Conservation (phyloP, 2,797 vertebrate genomes). For the Scarus forsteni region DNA sequence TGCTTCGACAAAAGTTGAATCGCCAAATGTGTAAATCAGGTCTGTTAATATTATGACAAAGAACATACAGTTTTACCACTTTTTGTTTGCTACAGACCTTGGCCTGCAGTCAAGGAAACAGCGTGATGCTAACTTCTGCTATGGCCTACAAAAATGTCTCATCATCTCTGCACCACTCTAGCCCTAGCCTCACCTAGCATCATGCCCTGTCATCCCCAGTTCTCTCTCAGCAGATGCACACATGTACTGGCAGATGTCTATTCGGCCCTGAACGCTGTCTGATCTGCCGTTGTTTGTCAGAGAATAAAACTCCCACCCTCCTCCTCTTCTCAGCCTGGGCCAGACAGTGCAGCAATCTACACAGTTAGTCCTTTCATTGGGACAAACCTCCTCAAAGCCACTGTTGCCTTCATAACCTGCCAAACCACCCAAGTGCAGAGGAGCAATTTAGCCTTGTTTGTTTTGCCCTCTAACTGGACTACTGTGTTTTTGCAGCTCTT, state of each 20-base stretch:
- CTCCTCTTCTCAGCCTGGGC: slow-evolving; percentile 64
- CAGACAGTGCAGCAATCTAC: slow-evolving; percentile 72
- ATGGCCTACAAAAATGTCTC: too few relatives aligned
- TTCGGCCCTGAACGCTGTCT: slow-evolving; percentile 63
- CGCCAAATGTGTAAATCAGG: too few relatives aligned
- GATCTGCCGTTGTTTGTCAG: slow-evolving; percentile 64
- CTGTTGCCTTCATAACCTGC: slow-evolving; percentile 82
- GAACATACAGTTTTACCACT: too few relatives aligned
- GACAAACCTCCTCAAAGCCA: slow-evolving; percentile 81
- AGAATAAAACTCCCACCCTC: slow-evolving; percentile 68
- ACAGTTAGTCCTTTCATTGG: slow-evolving; percentile 87
- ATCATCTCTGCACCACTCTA: background rate
- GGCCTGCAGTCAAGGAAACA: too few relatives aligned
- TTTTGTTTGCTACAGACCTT: too few relatives aligned
- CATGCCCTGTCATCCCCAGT: slow-evolving; percentile 45
- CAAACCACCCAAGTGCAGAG: slow-evolving; percentile 85
- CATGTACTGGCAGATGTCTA: slow-evolving; percentile 53
- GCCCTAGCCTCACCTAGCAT: too few relatives aligned
- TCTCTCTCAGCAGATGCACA: slow-evolving; percentile 49
- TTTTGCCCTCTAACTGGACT: slow-evolving; percentile 80
- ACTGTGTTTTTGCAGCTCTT: slow-evolving; percentile 79
- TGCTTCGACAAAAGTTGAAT: too few relatives aligned
- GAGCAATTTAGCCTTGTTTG: slow-evolving; percentile 82
- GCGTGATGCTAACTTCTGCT: too few relatives aligned
- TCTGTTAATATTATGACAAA: too few relatives aligned